These are phyloP conservation scores for Callithrix jacchus DNA, from an alignment of 2,113 vertebrate species.

Conservation along the genomic window DNA sequence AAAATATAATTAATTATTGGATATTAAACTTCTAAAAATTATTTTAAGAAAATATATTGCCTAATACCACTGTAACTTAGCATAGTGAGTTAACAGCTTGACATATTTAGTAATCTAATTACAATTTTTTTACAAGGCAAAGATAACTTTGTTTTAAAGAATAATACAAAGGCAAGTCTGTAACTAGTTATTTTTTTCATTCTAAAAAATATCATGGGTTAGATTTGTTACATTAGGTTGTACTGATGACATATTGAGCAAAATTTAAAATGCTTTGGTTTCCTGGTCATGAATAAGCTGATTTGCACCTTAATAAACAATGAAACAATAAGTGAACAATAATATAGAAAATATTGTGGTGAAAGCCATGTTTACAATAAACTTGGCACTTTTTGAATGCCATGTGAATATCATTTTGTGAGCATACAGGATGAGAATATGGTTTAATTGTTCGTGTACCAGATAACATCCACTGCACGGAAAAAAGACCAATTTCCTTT, in stretches of 20 bases:
- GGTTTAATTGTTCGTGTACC: slow-evolving; percentile 22
- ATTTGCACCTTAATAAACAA: not conserved
- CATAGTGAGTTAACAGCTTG: not conserved
- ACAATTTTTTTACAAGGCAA: not conserved
- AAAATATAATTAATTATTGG: not conserved
- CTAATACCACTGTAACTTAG: not conserved
- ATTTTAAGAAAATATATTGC: not conserved
- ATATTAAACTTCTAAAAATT: not conserved
- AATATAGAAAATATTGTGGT: not conserved
- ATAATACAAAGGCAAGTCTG: slow-evolving; percentile 1
- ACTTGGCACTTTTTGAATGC: slow-evolving; percentile 15
- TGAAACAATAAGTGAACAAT: not conserved
- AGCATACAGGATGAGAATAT: not conserved
- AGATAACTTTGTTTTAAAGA: slow-evolving; percentile 6
- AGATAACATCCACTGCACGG: not conserved
- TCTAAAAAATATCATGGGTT: not conserved
- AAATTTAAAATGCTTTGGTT: not conserved
- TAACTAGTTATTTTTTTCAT: slow-evolving; percentile 25
- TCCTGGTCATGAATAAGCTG: not conserved
- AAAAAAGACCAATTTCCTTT: slow-evolving; percentile 14
- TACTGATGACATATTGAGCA: not conserved
- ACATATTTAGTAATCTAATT: not conserved
- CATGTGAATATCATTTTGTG: not conserved
- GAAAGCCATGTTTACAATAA: not conserved
- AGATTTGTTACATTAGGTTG: not conserved